Percentiles rank a stretch among this genome's conserved stretches.
These are phyloP conservation scores for Microvelia longipes DNA, from an alignment of 1,140 invertebrate species.

Conservation along the genomic window DNA sequence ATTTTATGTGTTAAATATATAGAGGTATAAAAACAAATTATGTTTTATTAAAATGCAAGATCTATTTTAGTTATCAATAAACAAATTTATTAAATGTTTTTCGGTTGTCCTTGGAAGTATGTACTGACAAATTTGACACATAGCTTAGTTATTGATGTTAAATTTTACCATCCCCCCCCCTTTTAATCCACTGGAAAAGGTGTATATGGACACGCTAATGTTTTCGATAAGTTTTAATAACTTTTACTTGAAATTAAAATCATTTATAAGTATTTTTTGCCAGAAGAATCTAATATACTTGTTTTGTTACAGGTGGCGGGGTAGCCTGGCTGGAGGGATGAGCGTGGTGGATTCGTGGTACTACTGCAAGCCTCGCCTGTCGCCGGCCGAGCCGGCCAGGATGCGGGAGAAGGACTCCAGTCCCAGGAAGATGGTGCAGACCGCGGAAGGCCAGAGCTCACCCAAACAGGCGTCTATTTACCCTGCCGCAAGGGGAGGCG, in stretches of 20 bases:
- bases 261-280: background rate
- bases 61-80: too few relatives aligned
- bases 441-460: conserved; percentile 39
- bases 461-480: conserved; percentile 55
- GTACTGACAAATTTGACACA: background rate
- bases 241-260: background rate
- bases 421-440: conserved; percentile 50
- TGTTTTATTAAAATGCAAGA: too few relatives aligned
- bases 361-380: conserved; percentile 5
- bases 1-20: too few relatives aligned
- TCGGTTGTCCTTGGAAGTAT: too few relatives aligned
- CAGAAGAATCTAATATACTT: background rate
- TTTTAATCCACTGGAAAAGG: too few relatives aligned
- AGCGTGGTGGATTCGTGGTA: conserved; percentile 11
- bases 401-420: conserved; percentile 69
- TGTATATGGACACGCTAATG: too few relatives aligned
- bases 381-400: conserved; percentile 8
- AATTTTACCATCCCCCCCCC: too few relatives aligned
- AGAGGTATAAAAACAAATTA: too few relatives aligned
- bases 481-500: conserved; percentile 39
- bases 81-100: too few relatives aligned
- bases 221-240: background rate
- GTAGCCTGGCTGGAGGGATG: conserved; percentile 7
- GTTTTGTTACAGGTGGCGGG: conserved; percentile 3
- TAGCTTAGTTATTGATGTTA: background rate